Base-by-base conservation (phyloP, 1,140 invertebrate genomes). In the Drosophila cardini region DNA sequence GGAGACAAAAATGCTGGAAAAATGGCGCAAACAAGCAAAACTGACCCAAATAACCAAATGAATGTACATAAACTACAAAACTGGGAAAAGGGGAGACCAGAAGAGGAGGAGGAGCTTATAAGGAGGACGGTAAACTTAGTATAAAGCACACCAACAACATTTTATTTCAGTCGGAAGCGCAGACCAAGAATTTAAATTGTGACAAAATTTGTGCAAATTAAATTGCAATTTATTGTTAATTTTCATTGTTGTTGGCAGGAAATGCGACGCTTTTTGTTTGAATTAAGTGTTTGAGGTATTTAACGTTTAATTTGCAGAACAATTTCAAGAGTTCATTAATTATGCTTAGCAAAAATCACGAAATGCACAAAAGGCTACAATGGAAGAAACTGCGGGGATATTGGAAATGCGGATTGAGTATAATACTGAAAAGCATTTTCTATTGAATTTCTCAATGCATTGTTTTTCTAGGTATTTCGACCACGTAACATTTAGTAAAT, bases 21-120 rank as follows among this genome's bases (percentile, higher is more conserved):
- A 38, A 62, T 43, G 62, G 34, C 48, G 67, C 16, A 53, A 61
- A 40, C 68, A 78, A 68, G 64, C 57, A 68, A 79, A 89, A 89
- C 69, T 87, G 83, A 87, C 83, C 83, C 75, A 87, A 87, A 87
- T 87, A 87, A 72, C 60, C 71, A 80, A 89, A 89, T 87, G 84
- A 89, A 89, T 77, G 84, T 76, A 79, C 83, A 87, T 89, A 73
- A 89, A 87, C 76, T 68, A 13, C 26, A 30, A 52, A 34, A 76
- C 75, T 79, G 60, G 58, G 26, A 42, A 45, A 43, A 2, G 10
- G 34, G 18, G 8, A 8, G 34, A 11, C 15, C 0, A 11, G 10
- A 5, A 21, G 21, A 4, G 5, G 21, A 48, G 4, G 15, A 15
- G 9, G 11, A 11, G 53, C 21, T 26, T 26, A 2, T 26, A 16